Percentiles rank a stretch among this genome's conserved stretches.
phyloP scores from a whole-genome alignment of 2,888 invertebrate genomes.

The Formica aserva region DNA sequence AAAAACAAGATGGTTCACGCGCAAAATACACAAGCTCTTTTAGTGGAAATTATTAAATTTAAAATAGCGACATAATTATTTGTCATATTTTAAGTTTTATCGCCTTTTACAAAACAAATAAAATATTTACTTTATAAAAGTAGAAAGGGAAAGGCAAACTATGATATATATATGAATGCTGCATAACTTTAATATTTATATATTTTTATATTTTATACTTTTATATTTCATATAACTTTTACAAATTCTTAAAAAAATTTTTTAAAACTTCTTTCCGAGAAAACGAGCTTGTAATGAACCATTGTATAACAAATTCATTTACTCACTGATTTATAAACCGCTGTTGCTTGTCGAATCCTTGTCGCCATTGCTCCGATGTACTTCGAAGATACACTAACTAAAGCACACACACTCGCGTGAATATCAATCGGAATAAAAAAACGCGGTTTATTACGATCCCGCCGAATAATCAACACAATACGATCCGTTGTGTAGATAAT shows the following conservation, averaged over 20 bases:
- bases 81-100: neutral
- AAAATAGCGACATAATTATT: neutral
- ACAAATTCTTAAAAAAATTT: too few species aligned
- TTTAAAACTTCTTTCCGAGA: neutral
- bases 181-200: neutral
- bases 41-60: neutral
- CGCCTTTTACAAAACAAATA: neutral
- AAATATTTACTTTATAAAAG: too few species aligned
- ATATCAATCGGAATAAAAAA: slow-evolving; percentile 8
- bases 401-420: neutral
- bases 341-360: neutral
- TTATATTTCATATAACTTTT: neutral
- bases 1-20: neutral
- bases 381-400: neutral
- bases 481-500: neutral
- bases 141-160: too few species aligned
- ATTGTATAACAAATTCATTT: neutral
- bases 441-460: slow-evolving; percentile 18
- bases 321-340: neutral
- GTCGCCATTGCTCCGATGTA: neutral
- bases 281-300: neutral
- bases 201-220: too few species aligned
- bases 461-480: slow-evolving; percentile 3
- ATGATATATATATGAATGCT: too few species aligned
- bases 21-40: neutral